Percentiles rank a stretch among this genome's conserved stretches.
These are phyloP conservation scores for Oryzias melastigma DNA, from an alignment of 2,113 vertebrate genomes.

Conservation along the genomic window DNA sequence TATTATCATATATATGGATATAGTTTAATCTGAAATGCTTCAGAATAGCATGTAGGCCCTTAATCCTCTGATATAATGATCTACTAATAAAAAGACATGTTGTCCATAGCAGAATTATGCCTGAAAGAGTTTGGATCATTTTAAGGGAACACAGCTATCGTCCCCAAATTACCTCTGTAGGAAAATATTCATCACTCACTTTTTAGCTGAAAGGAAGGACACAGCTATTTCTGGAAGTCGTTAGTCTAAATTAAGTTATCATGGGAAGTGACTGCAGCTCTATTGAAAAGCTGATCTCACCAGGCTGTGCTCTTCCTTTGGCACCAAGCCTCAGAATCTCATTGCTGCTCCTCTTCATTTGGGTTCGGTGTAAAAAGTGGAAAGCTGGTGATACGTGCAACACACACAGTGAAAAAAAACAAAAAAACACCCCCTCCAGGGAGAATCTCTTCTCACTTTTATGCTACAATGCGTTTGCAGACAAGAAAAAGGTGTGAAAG, in stretches of 20 bases:
- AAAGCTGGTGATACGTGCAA: slow-evolving; percentile 31
- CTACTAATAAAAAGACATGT: no score
- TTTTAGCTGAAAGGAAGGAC: slow-evolving; percentile 40
- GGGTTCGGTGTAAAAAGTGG: slow-evolving; percentile 16
- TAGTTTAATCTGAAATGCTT: no score
- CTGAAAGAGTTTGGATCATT: no score
- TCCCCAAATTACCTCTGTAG: neutral
- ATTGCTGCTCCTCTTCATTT: slow-evolving; percentile 32
- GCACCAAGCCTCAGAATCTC: slow-evolving; percentile 8
- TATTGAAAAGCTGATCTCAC: neutral
- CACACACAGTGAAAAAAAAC: slow-evolving; percentile 3
- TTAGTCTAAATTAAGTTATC: slow-evolving; percentile 28
- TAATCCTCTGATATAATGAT: no score
- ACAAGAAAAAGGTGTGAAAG: neutral
- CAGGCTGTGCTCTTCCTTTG: slow-evolving; percentile 9
- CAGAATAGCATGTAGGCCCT: no score
- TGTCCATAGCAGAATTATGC: no score
- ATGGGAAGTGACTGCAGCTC: slow-evolving; percentile 4
- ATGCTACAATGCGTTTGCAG: slow-evolving; percentile 15
- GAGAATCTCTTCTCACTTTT: slow-evolving; percentile 14
- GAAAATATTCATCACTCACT: slow-evolving; percentile 13
- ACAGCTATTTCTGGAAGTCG: slow-evolving; percentile 34
- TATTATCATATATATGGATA: no score
- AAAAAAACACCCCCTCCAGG: slow-evolving; percentile 5
- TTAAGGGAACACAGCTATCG: neutral